Evolutionary conservation across 1,140 invertebrate species (phyloP).

Genomic region (Galleria mellonella): DNA sequence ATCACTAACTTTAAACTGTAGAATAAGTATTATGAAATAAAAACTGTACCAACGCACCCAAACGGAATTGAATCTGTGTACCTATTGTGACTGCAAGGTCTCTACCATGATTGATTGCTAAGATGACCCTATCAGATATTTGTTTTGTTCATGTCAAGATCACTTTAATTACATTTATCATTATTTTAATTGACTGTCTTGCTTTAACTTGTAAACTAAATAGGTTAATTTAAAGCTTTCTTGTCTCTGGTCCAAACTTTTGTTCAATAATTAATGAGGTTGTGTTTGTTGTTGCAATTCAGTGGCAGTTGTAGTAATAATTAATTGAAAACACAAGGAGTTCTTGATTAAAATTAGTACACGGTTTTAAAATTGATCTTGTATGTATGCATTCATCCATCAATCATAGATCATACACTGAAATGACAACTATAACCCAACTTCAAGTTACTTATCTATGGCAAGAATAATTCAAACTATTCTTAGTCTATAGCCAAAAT

Average conservation of each 20-base stretch:
- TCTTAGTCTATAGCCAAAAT: no score
- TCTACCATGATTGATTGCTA: conserved; percentile 13
- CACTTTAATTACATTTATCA: conserved; percentile 19
- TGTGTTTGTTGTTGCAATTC: no score
- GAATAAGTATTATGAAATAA: not conserved
- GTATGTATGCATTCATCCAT: no score
- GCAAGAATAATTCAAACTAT: no score
- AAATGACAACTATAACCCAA: no score
- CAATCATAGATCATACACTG: no score
- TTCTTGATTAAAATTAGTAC: no score
- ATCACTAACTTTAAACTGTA: not conserved
- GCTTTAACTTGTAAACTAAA: not conserved
- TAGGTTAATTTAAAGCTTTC: not conserved
- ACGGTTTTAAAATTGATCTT: no score
- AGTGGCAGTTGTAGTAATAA: no score
- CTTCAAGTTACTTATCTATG: no score
- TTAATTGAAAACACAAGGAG: no score
- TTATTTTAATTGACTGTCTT: conserved; percentile 10
- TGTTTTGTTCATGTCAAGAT: conserved; percentile 20
- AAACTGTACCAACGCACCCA: not conserved
- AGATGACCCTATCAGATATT: conserved; percentile 18
- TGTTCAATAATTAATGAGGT: no score
- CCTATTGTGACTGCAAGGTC: conserved; percentile 4
- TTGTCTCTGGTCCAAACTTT: not conserved
- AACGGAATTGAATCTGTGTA: not conserved